These are phyloP conservation scores for Cacatua alba DNA, from an alignment of 2,113 vertebrate genomes.

Conservation along the genomic window DNA sequence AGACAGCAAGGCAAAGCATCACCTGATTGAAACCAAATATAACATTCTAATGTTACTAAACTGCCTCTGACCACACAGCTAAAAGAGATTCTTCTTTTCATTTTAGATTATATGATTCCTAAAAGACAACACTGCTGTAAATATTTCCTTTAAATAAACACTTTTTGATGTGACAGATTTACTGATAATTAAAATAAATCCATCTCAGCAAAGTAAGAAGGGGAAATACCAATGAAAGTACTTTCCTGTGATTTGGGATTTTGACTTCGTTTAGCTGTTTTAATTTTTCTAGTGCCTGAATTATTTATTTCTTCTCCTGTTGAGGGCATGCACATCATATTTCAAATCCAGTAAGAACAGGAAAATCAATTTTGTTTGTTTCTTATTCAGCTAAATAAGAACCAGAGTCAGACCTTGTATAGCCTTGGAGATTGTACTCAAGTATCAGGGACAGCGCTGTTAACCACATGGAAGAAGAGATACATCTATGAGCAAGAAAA, in stretches of 20 bases:
- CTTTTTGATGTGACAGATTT: not conserved
- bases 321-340: not conserved
- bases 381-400: not conserved
- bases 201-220: not conserved
- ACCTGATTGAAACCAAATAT: not conserved
- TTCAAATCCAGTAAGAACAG: not conserved
- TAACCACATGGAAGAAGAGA: not conserved
- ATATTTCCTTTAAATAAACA: not conserved
- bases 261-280: not conserved
- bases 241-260: not conserved
- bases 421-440: not conserved
- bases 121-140: not conserved
- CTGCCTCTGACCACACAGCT: not conserved
- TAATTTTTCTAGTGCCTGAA: not conserved
- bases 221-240: not conserved
- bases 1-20: not conserved
- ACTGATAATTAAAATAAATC: not conserved
- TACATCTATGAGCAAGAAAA: rapidly evolving
- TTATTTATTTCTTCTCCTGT: conserved; percentile 17
- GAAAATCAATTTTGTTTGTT: not conserved
- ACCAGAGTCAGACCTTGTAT: not conserved
- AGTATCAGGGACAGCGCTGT: not conserved
- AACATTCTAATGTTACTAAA: not conserved
- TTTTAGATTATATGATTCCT: not conserved
- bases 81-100: not conserved